Evolutionary conservation across 92 coral and sea anemone genomes (phyloP), one percentile per base, ranked within the genome.

Genomic region (Porites rus): DNA sequence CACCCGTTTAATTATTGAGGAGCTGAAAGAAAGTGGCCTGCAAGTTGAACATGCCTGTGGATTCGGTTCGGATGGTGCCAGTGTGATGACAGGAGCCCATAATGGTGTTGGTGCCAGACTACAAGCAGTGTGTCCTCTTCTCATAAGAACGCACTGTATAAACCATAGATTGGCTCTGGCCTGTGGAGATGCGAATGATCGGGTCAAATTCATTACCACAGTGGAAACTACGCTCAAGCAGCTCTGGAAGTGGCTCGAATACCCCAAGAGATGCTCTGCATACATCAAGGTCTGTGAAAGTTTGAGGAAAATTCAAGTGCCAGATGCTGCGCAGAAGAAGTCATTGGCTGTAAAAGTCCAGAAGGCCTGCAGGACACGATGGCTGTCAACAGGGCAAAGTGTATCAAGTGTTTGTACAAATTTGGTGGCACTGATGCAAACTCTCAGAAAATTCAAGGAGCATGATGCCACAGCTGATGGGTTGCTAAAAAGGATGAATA

Each of bases 231-330:
- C 28, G 0, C 77, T 81, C 24, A n/a, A 16, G 5, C 76, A 81
- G 59, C 86, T 81, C 10, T 81, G 18, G 21, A 81, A 81, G 86
- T 81, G 86, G 86, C 86, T 81, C 24, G 24, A 22, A 22, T 22
- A 22, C 24, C 0, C 25, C 25, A 24, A 24, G 25, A 24, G 25
- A 0, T 69, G 19, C 56, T 58, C 0, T 17, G 76, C 12, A 7
- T 50, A 17, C 60, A 19, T 51, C 14, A 54, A 50, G 25, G 58
- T 51, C 61, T 10, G 58, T 54, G 17, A 51, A 56, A 8, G 16
- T 52, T 25, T 53, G 31, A 54, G 63, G 16, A 53, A 38, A 43
- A 71, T 71, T 43, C 74, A 51, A 18, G n/a, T 65, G 59, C n/a
- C 80, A 76, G 80, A 6, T 28, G 31, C 31, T 11, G 31, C 59